A percentile compares a stretch with the other conserved stretches of the same genome.
phyloP scores from a whole-genome alignment of 2,797 vertebrate genomes.

The Nannoperca australis region DNA sequence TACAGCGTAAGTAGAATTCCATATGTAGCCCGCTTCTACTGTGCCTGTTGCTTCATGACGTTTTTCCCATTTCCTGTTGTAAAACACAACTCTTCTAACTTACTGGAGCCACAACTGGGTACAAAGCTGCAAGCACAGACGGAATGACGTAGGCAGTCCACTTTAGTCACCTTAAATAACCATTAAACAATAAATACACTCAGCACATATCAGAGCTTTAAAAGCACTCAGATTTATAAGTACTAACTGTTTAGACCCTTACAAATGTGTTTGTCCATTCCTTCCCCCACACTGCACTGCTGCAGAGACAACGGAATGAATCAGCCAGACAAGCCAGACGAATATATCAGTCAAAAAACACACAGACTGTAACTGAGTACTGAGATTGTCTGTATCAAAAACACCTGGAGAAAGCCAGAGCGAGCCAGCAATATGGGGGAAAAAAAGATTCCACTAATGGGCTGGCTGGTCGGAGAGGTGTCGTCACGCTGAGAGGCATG shows the following conservation, averaged over 20 bases:
- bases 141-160: conserved; percentile 43
- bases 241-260: conserved; percentile 17
- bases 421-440: conserved; percentile 17
- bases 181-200: conserved; percentile 57
- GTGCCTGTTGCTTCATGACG: conserved; percentile 29
- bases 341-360: conserved; percentile 50
- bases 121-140: conserved; percentile 40
- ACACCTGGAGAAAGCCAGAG: conserved; percentile 71
- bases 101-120: conserved; percentile 26
- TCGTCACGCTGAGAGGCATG: conserved; percentile 66
- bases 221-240: conserved; percentile 51
- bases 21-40: conserved; percentile 56
- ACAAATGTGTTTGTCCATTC: conserved; percentile 21
- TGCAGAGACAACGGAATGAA: conserved; percentile 60
- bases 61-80: conserved; percentile 67
- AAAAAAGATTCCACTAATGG: conserved; percentile 30
- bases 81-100: conserved; percentile 54
- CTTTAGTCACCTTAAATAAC: conserved; percentile 61
- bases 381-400: conserved; percentile 59
- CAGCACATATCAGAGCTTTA: conserved; percentile 39
- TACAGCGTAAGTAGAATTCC: conserved; percentile 60
- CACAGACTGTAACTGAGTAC: conserved; percentile 39
- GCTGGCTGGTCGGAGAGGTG: conserved; percentile 59
- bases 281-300: conserved; percentile 27
- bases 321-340: conserved; percentile 67